Evolutionary conservation across 2,797 vertebrate genomes (phyloP).

Genomic region (Aphelocoma californica): DNA sequence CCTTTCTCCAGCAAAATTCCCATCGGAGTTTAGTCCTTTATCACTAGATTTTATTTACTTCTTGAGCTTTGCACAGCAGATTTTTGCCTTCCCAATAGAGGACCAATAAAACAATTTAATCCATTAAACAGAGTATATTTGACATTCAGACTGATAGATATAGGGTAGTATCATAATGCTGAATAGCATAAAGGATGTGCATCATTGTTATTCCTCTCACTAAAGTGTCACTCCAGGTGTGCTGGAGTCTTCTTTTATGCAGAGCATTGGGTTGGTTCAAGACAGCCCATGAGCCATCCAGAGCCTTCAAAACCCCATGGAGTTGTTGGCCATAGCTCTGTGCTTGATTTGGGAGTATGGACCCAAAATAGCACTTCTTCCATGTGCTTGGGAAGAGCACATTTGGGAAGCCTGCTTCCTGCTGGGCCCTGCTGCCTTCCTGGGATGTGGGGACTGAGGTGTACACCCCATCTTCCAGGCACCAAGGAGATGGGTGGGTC

Average conservation of each 20-base stretch:
- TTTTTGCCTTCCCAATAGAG: neutral
- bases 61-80: neutral
- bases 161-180: neutral
- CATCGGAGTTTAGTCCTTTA: neutral
- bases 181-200: neutral
- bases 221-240: neutral
- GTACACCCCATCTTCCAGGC: neutral
- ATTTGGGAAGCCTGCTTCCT: neutral
- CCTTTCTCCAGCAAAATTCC: neutral
- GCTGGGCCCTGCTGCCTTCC: neutral
- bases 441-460: accelerated
- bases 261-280: neutral
- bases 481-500: neutral
- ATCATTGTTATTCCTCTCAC: neutral
- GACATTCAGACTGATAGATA: neutral
- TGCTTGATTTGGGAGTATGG: neutral
- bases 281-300: neutral
- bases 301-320: neutral
- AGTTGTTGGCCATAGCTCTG: accelerated
- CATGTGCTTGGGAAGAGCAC: neutral
- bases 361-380: neutral
- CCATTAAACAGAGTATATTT: neutral
- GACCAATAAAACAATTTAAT: neutral
- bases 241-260: neutral
- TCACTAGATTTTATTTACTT: neutral